A percentile compares a stretch with the other conserved stretches of the same genome.
Conservation (phyloP, 2,797 vertebrate species). For the Protosalanx chinensis region DNA sequence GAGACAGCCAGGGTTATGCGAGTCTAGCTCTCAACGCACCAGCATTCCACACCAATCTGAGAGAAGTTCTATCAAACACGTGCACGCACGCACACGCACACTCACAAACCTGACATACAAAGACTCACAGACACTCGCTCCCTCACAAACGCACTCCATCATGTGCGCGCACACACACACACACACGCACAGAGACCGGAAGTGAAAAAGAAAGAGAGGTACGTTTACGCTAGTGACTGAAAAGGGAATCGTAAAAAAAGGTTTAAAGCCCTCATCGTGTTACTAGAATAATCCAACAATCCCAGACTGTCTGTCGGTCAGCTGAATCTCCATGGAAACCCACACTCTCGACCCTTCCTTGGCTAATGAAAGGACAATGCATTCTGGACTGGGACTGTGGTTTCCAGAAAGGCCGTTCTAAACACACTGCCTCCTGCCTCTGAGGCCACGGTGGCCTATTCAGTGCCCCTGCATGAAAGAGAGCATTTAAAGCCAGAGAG, state of each 20-base stretch:
- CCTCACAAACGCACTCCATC: constrained; percentile 30
- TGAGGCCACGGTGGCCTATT: constrained; percentile 36
- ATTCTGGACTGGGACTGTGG: constrained; percentile 22
- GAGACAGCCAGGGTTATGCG: constrained; percentile 21
- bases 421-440: constrained; percentile 46
- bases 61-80: constrained; percentile 61
- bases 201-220: not conserved
- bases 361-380: constrained; percentile 39
- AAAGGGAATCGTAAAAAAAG: not conserved
- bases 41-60: constrained; percentile 70
- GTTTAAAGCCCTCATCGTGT: not conserved
- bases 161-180: constrained; percentile 35
- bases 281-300: constrained; percentile 19
- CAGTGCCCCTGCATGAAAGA: constrained; percentile 55
- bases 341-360: constrained; percentile 18
- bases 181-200: constrained; percentile 1
- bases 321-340: constrained; percentile 45
- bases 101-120: constrained; percentile 20
- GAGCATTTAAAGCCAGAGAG: constrained; percentile 53
- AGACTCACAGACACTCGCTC: constrained; percentile 15
- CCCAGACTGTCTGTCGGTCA: constrained; percentile 16
- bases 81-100: constrained; percentile 20
- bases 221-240: not conserved
- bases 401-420: constrained; percentile 51
- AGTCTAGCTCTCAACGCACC: constrained; percentile 25